These are phyloP conservation scores for Vollenhovia emeryi DNA, from an alignment of 1,140 invertebrate genomes.

Conservation along the genomic window DNA sequence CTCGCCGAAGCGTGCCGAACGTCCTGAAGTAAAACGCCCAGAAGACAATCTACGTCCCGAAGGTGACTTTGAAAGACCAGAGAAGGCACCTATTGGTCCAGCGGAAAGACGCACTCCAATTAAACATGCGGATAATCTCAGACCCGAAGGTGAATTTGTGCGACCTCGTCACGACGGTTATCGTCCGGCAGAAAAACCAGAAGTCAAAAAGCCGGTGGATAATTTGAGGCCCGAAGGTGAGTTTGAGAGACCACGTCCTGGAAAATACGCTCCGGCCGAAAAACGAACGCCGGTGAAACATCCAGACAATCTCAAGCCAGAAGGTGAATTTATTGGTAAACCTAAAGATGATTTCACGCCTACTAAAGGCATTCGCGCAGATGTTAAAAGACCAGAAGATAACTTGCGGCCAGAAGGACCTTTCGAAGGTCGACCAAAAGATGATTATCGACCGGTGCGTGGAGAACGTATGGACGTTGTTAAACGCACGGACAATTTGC, in stretches of 20 bases:
- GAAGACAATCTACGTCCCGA: slow-evolving; percentile 85
- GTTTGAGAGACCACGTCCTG: slow-evolving; percentile 80
- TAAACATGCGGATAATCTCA: slow-evolving; percentile 88
- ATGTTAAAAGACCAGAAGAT: slow-evolving; percentile 84
- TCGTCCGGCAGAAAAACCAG: slow-evolving; percentile 79
- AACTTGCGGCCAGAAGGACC: slow-evolving; percentile 87
- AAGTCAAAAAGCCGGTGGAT: neutral
- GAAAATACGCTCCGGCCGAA: slow-evolving; percentile 76
- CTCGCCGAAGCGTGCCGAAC: slow-evolving; percentile 75
- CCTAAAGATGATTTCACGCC: slow-evolving; percentile 86
- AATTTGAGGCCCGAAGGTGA: slow-evolving; percentile 82
- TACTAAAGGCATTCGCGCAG: slow-evolving; percentile 82
- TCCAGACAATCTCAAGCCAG: slow-evolving; percentile 87
- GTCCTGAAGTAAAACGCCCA: slow-evolving; percentile 79
- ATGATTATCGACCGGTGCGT: slow-evolving; percentile 85
- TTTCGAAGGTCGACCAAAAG: slow-evolving; percentile 84
- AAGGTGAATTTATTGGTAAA: slow-evolving; percentile 85
- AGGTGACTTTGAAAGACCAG: slow-evolving; percentile 84
- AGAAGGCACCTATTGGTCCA: slow-evolving; percentile 79
- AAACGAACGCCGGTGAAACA: slow-evolving; percentile 84
- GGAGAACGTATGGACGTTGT: slow-evolving; percentile 88
- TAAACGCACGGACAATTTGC: slow-evolving; percentile 88
- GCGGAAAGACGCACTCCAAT: slow-evolving; percentile 87
- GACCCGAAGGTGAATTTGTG: slow-evolving; percentile 88
- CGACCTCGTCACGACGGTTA: slow-evolving; percentile 59